Base-by-base conservation (phyloP, 2,113 vertebrate species). In the Pao palembangensis region DNA sequence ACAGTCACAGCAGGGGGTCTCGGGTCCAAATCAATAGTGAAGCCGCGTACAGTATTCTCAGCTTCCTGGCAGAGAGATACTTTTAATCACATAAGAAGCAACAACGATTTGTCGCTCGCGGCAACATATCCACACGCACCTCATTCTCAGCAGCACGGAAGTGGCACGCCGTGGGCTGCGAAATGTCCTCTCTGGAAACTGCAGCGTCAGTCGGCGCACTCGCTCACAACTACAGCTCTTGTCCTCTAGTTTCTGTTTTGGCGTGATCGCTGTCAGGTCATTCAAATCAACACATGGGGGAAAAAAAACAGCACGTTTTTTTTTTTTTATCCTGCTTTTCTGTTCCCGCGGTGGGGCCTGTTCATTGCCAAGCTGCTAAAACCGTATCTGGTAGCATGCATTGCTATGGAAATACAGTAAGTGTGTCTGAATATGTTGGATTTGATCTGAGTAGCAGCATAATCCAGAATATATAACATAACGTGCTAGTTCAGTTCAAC, bases 191-290 rank as follows among this genome's bases (percentile, higher is more conserved):
- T 76, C 55, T 43, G 69, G 62, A 75, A 66, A 74, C 38, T 3
- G 13, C 34, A 17, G 52, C 58, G 4, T 79, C 75, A 76, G 57
- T 86, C 42, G 13, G n/a, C 20, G 46, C 15, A 2, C 52, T 59
- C 48, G 7, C 65, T 61, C 52, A 75, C 69, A 75, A 55, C 69
- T 83, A 57, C 78, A 83, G 67, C 60, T 60, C 73, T 73, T 81
- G 68, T 74, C 69, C 69, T 64, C 46, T 19, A 14, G 54, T 64
- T 64, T 80, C 28, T 57, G 69, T 76, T 83, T 81, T 63, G 69
- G 70, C 56, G 55, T 76, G 69, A 82, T 60, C 68, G 57, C 78
- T 87, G 85, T 89, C 87, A 85, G 84, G 76, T 87, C 84, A 77
- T 80, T 83, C 68, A 85, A 82, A 83, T 89, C 83, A 80, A 77